Percentiles rank a stretch among this genome's conserved stretches.
These are phyloP conservation scores for Myiagra hebetior DNA, from an alignment of 2,113 vertebrate species.

Conservation along the genomic window DNA sequence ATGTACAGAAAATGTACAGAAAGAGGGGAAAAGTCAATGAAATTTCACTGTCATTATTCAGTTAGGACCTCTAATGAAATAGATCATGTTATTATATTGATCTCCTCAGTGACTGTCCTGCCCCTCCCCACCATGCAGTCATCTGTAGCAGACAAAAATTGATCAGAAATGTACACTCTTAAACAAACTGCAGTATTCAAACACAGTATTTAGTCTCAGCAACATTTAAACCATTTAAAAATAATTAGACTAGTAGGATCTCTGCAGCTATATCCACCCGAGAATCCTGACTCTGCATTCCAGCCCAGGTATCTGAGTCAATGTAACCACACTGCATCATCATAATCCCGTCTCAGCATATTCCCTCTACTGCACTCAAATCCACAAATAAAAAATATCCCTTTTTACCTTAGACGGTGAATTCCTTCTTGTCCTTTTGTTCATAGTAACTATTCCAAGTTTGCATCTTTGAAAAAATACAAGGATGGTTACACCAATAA, in stretches of 20 bases:
- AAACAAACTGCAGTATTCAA: background rate
- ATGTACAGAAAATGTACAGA: background rate
- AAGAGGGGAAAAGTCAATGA: background rate
- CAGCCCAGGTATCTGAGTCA: conserved; percentile 23
- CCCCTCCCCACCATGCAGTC: conserved; percentile 60
- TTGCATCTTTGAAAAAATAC: conserved; percentile 36
- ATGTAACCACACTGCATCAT: conserved; percentile 25
- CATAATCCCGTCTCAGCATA: conserved; percentile 54
- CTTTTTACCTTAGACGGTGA: conserved; percentile 65
- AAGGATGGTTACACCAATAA: conserved; percentile 19
- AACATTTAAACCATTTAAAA: background rate
- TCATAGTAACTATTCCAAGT: conserved; percentile 59
- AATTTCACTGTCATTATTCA: conserved; percentile 12
- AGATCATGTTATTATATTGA: conserved; percentile 26
- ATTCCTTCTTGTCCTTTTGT: conserved; percentile 54
- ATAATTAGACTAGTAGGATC: background rate
- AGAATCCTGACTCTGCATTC: conserved; percentile 50
- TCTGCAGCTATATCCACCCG: background rate
- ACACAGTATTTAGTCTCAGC: background rate
- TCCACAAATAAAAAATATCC: conserved; percentile 24
- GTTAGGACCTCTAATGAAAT: conserved; percentile 1
- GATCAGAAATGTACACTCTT: background rate
- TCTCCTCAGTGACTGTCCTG: background rate
- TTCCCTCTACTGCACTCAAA: conserved; percentile 21
- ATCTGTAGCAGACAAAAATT: background rate